Evolutionary conservation across 1,140 invertebrate species (phyloP), one percentile per base, ranked within the genome.

Genomic region (Tigriopus japonicus): DNA sequence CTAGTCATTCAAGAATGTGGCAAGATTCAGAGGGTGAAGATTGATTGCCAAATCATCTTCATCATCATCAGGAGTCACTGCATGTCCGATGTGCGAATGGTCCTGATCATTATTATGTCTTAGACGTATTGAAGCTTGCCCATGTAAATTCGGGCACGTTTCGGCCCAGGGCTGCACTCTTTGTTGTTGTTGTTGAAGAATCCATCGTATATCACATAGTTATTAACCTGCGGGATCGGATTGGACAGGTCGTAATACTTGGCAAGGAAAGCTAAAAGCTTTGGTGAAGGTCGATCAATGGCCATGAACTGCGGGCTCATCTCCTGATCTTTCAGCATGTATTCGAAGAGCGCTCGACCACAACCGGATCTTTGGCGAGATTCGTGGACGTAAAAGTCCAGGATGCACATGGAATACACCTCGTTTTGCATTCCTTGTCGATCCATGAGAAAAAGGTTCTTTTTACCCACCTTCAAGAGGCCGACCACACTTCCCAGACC

Each of bases 361-460:
- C 80, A 77, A 17, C 87, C 87, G 67, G 77, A 77, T 41, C 87
- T 76, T 70, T 92, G 88, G 40, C 76, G 75, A 0, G 81, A 78
- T 68, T 84, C 83, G 65, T 87, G 82, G 35, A 92, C 77, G 69
- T 86, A 93, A 73, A 92, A 91, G 68, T 93, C 88, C 52, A 93
- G 72, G 53, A 92, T 76, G 68, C 86, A 90, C 9, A 85, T 72
- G 1, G 86, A 81, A 61, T 80, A 76, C 17, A 83, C 75, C 68
- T 88, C 83, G 68, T 80, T 80, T 65, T 82, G 78, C 51, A 76
- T 72, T 17, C 65, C 65, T 10, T 56, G 35, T 10, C 80, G 80
- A 70, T 91, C 85, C 68, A 84, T 85, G 40, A 92, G 75, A 70
- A 86, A 92, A 12, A 93, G 72, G 67, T 84, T 81, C 71, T 91